Evolutionary conservation across 2,888 invertebrate genomes (phyloP).

Genomic region (Pristionchus arcanus): DNA sequence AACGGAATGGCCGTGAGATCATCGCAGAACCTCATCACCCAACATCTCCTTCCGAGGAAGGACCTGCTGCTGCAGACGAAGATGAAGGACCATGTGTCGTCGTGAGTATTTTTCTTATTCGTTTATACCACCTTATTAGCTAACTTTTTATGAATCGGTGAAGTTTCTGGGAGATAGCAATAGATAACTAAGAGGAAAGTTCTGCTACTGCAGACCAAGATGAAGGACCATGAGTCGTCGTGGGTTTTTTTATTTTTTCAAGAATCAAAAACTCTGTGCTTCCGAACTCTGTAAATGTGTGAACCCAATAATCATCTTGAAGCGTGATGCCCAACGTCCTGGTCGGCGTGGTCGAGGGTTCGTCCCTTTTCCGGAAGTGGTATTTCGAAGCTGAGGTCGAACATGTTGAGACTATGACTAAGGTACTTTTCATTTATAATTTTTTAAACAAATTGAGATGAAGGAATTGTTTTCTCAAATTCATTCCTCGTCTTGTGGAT

Average conservation of each 20-base stretch:
- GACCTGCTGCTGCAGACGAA: constrained; percentile 96
- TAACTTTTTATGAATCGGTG: no score
- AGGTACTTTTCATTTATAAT: constrained; percentile 32
- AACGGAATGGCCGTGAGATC: constrained; percentile 98
- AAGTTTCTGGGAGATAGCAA: no score
- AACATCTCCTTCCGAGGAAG: constrained; percentile 93
- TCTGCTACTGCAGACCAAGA: constrained; percentile 93
- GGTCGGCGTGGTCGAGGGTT: constrained; percentile 95
- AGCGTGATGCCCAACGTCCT: constrained; percentile 97
- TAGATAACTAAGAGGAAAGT: no score
- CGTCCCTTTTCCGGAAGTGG: constrained; percentile 98
- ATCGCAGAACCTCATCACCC: constrained; percentile 98
- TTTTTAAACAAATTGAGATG: no score
- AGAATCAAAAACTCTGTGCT: no score
- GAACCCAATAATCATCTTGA: no score
- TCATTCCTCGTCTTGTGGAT: no score
- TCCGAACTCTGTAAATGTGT: no score
- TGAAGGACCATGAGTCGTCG: constrained; percentile 97
- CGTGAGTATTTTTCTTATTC: no score
- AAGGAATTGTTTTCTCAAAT: no score
- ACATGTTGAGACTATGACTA: constrained; percentile 76
- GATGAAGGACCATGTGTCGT: constrained; percentile 96
- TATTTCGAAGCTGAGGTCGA: constrained; percentile 93
- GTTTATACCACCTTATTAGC: no score
- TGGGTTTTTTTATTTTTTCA: no score